Evolutionary conservation across 1,140 invertebrate genomes (phyloP), one percentile per base, ranked within the genome.

Genomic region (Hyphantria cunea): DNA sequence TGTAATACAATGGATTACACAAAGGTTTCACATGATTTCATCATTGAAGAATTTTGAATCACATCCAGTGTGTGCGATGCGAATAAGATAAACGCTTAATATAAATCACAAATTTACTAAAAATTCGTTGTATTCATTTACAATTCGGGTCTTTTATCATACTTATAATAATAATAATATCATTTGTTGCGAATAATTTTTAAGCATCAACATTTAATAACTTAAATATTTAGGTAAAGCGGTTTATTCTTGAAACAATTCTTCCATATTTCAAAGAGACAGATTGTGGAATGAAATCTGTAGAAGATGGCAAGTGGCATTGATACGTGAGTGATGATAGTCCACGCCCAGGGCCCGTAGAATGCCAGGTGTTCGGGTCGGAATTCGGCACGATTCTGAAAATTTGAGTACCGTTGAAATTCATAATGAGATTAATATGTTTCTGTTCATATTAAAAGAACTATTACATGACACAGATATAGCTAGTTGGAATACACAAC

Each of bases 211-310:
- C 10, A 14, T 14, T 50, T 70, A 64, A 68, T n/a, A 0, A 44
- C n/a, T 62, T 52, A 86, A 32, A 87, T 80, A 68, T 85, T 80
- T 34, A 87, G 71, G 50, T 81, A 87, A 8, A 84, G 65, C 0
- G 84, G 83, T 74, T 91, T 91, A 47, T 84, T 88, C 61, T 98
- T 98, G 87, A 98, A 99, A 31, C 96, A 95, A 59, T 96, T 94
- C 86, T 98, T 98, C 98, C 98, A 99, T 15, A 99, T 97, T 89
- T 99, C 98, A 78, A 98, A 98, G 0, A 99, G 92, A 80, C 98
- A 99, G 53, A 99, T 98, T 0, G 97, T 98, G 0, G 97, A 98
- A 86, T 99, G 96, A 89, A 98, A 97, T 10, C 96, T 91, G 84
- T 96, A 97, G 86, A 97, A 97, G 56, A 97, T 97, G 0, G 95